These are phyloP conservation scores for Notarius quadriscutis DNA, from an alignment of 2,113 vertebrate genomes.

Conservation along the genomic window DNA sequence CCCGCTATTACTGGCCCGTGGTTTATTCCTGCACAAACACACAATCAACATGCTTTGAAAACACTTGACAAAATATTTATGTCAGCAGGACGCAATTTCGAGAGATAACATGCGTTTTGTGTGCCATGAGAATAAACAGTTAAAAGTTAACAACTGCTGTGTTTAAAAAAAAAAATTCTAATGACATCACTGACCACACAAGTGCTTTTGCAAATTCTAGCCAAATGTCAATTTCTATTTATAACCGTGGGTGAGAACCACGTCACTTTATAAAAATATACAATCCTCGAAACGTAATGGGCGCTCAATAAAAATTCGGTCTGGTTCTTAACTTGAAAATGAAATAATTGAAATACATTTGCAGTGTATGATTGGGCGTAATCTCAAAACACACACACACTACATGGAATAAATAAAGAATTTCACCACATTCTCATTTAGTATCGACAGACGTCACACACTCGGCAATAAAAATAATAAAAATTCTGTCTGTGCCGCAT, in stretches of 20 bases:
- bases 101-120: background rate
- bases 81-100: background rate
- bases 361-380: background rate
- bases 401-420: background rate
- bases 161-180: background rate
- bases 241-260: background rate
- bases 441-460: background rate
- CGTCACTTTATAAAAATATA: background rate
- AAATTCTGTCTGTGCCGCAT: background rate
- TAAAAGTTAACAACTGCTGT: background rate
- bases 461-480: background rate
- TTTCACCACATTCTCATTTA: background rate
- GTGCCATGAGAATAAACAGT: slow-evolving; percentile 1
- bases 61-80: slow-evolving; percentile 33
- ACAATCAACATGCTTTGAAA: slow-evolving; percentile 7
- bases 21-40: slow-evolving; percentile 83
- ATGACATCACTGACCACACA: slow-evolving; percentile 11
- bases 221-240: background rate
- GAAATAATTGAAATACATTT: background rate
- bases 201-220: background rate
- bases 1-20: slow-evolving; percentile 95
- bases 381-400: background rate
- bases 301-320: too few relatives aligned
- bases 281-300: background rate
- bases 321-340: background rate